phyloP scores from a whole-genome alignment of 92 coral and sea anemone species.

The Ricordea florida region DNA sequence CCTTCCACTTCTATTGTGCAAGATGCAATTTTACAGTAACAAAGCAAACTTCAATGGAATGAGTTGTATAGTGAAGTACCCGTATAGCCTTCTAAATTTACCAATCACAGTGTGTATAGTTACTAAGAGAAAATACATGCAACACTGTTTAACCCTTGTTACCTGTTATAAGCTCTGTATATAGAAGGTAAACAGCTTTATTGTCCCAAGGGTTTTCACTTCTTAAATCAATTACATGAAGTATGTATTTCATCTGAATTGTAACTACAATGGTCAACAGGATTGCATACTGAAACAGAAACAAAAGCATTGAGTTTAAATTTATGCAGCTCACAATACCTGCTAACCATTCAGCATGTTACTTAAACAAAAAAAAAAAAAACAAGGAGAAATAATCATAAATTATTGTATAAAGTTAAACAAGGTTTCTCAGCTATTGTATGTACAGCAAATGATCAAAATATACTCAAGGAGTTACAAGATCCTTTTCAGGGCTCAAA shows the following conservation, averaged over 20 bases:
- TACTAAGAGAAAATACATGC: not conserved
- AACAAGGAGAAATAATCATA: not conserved
- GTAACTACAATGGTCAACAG: constrained; percentile 93
- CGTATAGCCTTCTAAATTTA: too few species aligned
- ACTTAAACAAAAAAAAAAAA: not conserved
- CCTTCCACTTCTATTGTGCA: too few species aligned
- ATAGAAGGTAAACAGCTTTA: constrained; percentile 95
- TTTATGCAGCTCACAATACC: not conserved
- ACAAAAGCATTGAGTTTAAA: too few species aligned
- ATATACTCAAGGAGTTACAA: too few species aligned
- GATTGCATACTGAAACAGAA: constrained; percentile 89
- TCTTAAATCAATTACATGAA: constrained; percentile 91
- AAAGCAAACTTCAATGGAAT: too few species aligned
- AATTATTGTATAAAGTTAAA: not conserved
- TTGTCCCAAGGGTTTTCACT: constrained; percentile 99
- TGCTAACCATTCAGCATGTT: not conserved
- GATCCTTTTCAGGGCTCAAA: too few species aligned
- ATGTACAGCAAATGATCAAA: too few species aligned
- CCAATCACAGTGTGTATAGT: too few species aligned
- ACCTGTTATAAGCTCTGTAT: constrained; percentile 98
- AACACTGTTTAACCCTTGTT: not conserved
- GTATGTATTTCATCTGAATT: constrained; percentile 89
- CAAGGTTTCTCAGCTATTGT: too few species aligned
- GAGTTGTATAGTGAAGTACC: too few species aligned
- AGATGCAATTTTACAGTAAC: too few species aligned